Evolutionary conservation across 2,797 vertebrate genomes (phyloP).

Genomic region (Melanotaenia parkinsoni): DNA sequence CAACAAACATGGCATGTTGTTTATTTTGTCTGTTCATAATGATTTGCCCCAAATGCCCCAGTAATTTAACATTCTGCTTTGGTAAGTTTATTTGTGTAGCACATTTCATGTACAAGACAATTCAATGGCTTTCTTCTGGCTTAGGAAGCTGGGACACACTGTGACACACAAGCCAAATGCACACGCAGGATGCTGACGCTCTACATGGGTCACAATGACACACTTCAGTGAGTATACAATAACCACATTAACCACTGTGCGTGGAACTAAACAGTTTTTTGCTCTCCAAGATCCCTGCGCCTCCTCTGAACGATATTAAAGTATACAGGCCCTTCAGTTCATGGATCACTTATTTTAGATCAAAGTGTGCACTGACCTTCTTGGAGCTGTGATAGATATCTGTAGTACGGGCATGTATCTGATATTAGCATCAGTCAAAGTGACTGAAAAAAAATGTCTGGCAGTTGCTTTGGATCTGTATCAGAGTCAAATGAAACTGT

Average conservation of each 20-base stretch:
- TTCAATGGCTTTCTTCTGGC: not conserved
- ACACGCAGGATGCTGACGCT: not conserved
- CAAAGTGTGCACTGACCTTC: conserved; percentile 65
- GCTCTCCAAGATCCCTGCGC: conserved; percentile 22
- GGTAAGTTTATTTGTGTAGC: too few species aligned
- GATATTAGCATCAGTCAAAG: conserved; percentile 52
- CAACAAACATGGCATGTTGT: not conserved
- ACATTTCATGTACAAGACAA: too few species aligned
- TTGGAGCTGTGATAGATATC: conserved; percentile 44
- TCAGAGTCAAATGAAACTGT: conserved; percentile 14
- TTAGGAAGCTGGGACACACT: conserved; percentile 17
- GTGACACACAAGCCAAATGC: conserved; percentile 17
- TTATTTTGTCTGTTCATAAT: conserved; percentile 41
- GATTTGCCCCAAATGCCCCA: conserved; percentile 54
- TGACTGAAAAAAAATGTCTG: conserved; percentile 5
- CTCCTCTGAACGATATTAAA: conserved; percentile 49
- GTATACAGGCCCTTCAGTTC: conserved; percentile 52
- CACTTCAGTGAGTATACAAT: conserved; percentile 33
- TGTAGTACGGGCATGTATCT: conserved; percentile 13
- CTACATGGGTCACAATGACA: conserved; percentile 28
- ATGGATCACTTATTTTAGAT: conserved; percentile 60
- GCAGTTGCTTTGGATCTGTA: conserved; percentile 10
- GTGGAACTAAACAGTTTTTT: conserved; percentile 31
- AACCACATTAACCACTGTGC: conserved; percentile 27
- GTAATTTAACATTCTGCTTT: conserved; percentile 40